These are phyloP conservation scores for Epizoanthus ramosus DNA, from an alignment of 92 coral and sea anemone species.

Conservation along the genomic window DNA sequence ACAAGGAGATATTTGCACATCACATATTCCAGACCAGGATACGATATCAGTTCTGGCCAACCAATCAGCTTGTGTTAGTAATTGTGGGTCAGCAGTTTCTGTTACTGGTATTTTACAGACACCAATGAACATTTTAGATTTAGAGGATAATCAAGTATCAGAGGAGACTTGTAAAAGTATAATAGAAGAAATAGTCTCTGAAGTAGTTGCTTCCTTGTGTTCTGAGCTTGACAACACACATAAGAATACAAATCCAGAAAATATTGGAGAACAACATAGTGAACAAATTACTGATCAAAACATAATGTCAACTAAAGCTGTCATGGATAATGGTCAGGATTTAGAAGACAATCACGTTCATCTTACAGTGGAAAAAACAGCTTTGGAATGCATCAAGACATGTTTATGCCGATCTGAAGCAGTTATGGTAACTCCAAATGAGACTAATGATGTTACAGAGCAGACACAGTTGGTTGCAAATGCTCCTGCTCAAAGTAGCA, in stretches of 20 bases:
- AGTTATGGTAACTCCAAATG: background rate
- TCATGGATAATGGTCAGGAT: no score
- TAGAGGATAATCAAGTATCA: background rate
- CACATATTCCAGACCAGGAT: background rate
- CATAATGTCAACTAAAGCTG: no score
- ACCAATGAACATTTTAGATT: no score
- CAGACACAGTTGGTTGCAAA: background rate
- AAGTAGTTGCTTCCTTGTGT: background rate
- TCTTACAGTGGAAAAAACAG: background rate
- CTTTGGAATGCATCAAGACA: background rate
- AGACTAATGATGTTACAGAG: background rate
- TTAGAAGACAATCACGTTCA: background rate
- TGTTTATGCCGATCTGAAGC: background rate
- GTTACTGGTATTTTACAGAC: background rate
- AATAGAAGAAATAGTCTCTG: background rate
- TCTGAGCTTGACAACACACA: no score
- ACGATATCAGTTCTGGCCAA: background rate
- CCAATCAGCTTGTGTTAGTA: background rate
- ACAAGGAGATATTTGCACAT: no score
- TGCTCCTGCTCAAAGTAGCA: background rate
- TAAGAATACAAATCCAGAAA: no score
- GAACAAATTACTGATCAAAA: no score
- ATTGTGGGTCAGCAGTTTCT: background rate
- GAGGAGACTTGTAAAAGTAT: background rate
- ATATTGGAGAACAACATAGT: no score